Base-by-base conservation (phyloP, 2,113 vertebrate species). In the Elephantulus edwardii region DNA sequence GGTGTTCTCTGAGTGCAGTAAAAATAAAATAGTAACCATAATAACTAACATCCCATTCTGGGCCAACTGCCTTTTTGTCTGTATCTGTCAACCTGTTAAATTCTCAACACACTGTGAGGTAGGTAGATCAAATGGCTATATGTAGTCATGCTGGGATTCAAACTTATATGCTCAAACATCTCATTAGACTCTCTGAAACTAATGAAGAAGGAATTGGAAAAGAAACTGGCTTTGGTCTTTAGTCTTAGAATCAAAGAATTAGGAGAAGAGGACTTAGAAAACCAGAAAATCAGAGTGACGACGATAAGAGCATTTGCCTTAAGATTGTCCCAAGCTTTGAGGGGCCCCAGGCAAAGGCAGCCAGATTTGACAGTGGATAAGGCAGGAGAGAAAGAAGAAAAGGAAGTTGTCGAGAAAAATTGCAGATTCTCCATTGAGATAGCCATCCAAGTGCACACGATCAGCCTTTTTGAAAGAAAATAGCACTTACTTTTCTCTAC, bases 361-460 rank as follows among this genome's bases (percentile, higher is more conserved):
- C 9, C 40, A 68, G 38, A 3, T 12, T 9, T 10, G 13, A 26
- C 0, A 33, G 40, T 3, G 10, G 6, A 10, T 6, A 19, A 70
- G 22, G 38, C 6, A 8, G 2, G 4, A 5, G 8, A 9, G 19
- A 14, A 8, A 11, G 9, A 13, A 1, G 22, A 14, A 20, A 1
- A 1, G 9, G 28, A 11, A 54, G 42, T 33, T 8, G 8, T 0
- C 2, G 46, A 60, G 26, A 12, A 19, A 66, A 46, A n/a, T 0
- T 60, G 22, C 28, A 3, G 48, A 76, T 33, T 75, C 17, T 28
- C 2, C 4, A 17, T 16, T 33, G 33, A 83, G 42, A 52, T 5
- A 0, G 42, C 70, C 38, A 14, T 60, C 30, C 12, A 1, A 7
- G 2, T 26, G 8, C 6, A 0, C 14, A 2, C 16, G 19, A 20